Conservation (phyloP, 64 coral and sea anemone species). For the Actinia equina region DNA sequence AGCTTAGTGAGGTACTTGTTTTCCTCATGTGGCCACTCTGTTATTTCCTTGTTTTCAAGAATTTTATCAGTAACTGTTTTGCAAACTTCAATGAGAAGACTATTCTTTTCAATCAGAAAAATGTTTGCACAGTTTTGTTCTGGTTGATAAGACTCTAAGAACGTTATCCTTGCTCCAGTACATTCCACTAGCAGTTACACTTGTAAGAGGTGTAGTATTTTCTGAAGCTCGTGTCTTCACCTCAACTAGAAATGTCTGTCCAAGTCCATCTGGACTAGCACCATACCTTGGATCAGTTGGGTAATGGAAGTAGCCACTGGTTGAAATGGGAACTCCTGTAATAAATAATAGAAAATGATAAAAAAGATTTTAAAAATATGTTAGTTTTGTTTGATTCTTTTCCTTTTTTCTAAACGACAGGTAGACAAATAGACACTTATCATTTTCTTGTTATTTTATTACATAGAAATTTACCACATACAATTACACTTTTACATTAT, state of each 20-base stretch:
- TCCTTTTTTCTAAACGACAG: constrained; percentile 1
- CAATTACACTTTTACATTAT: background rate
- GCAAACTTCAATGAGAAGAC: constrained; percentile 24
- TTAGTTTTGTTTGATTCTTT: constrained; percentile 9
- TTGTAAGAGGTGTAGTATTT: constrained; percentile 21
- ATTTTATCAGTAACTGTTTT: constrained; percentile 37
- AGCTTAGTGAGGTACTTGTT: constrained; percentile 15
- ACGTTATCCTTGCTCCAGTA: constrained; percentile 33
- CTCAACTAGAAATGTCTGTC: constrained; percentile 24
- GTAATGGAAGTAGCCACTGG: constrained; percentile 38
- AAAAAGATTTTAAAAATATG: constrained; percentile 6
- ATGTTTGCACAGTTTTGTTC: constrained; percentile 28
- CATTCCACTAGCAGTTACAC: constrained; percentile 38
- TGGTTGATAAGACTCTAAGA: constrained; percentile 31
- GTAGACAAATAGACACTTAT: constrained; percentile 7
- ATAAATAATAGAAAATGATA: constrained; percentile 23
- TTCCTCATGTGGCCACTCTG: constrained; percentile 32
- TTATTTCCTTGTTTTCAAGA: constrained; percentile 5
- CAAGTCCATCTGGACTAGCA: constrained; percentile 50
- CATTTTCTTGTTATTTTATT: constrained; percentile 10
- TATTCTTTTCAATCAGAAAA: constrained; percentile 21
- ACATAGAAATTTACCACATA: constrained; percentile 9
- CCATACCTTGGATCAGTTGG: constrained; percentile 48
- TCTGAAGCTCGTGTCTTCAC: constrained; percentile 33
- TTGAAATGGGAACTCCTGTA: constrained; percentile 36